phyloP scores from a whole-genome alignment of 2,888 invertebrate species.

The Synergus gifuensis region DNA sequence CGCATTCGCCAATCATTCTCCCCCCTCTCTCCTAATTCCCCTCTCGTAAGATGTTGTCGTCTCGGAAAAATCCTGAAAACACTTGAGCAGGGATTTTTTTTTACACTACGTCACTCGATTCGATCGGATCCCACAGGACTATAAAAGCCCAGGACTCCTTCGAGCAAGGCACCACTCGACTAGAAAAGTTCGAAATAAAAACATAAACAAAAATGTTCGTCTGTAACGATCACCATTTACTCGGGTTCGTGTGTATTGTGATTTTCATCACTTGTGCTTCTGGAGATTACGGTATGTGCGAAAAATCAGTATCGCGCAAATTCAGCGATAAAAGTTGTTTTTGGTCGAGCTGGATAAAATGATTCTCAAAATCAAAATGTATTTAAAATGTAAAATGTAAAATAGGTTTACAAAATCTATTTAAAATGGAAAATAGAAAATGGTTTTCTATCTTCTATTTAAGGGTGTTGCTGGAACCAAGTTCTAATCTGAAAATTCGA shows the following conservation, averaged over 20 bases:
- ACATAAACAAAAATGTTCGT: slow-evolving; percentile 42
- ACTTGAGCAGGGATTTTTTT: slow-evolving; percentile 17
- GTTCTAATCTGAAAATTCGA: too few species aligned
- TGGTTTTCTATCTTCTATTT: too few species aligned
- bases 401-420: neutral
- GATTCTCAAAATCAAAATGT: neutral
- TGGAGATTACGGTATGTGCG: slow-evolving; percentile 51
- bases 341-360: neutral
- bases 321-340: neutral
- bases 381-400: neutral
- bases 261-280: slow-evolving; percentile 46
- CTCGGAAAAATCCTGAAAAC: slow-evolving; percentile 42
- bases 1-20: slow-evolving; percentile 22
- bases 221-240: slow-evolving; percentile 27
- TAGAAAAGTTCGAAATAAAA: slow-evolving; percentile 15
- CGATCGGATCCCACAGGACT: neutral
- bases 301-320: neutral
- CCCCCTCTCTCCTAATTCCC: neutral
- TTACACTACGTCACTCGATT: slow-evolving; percentile 27
- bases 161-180: slow-evolving; percentile 1
- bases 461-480: too few species aligned
- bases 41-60: neutral
- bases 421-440: neutral
- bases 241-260: slow-evolving; percentile 45
- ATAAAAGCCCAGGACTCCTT: slow-evolving; percentile 34